Evolutionary conservation across 2,797 vertebrate genomes (phyloP), one percentile per base, ranked within the genome.

Genomic region (Sebastes elongatus): DNA sequence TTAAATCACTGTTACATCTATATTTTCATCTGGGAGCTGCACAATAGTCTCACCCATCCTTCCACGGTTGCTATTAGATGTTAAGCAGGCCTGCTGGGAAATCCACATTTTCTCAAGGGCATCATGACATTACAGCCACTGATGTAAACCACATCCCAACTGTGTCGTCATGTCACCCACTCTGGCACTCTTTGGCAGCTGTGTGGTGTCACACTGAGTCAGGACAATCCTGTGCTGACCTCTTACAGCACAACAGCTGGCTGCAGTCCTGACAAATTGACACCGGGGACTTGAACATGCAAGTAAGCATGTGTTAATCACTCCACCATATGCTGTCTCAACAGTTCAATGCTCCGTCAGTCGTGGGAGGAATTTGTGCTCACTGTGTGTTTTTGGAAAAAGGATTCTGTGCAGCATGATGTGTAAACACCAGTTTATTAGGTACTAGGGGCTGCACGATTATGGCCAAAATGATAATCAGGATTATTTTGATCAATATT

Each of bases 181-280:
- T 61, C 57, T 73, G 30, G 27, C 53, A 25, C 65, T 61, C 11
- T 75, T 67, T 70, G 74, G 75, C 89, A 91, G 81, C 86, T 89
- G 83, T 73, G 66, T 77, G 49, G 25, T 85, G 84, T 90, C 89
- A 86, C 52, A 62, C 52, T 67, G 68, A 81, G 59, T 72, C 75
- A 55, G 28, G 59, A 71, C 77, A 80, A 76, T 67, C 72, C 59
- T 60, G 73, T 33, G 33, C 64, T 87, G 87, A 86, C 83, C 77
- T 49, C 35, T 74, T 33, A 75, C 74, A 71, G 74, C 71, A 35
- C 49, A 86, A 86, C 88, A 91, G 75, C 88, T 90, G 90, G 83
- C 61, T 86, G 78, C 66, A 78, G 75, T 84, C 78, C 38, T 65
- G 79, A 76, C 72, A 86, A 85, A 88, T 74, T 68, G 74, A 83